A percentile compares a stretch with the other conserved stretches of the same genome.
These are phyloP conservation scores for Trichechus manatus DNA, from an alignment of 2,113 vertebrate species.

Conservation along the genomic window DNA sequence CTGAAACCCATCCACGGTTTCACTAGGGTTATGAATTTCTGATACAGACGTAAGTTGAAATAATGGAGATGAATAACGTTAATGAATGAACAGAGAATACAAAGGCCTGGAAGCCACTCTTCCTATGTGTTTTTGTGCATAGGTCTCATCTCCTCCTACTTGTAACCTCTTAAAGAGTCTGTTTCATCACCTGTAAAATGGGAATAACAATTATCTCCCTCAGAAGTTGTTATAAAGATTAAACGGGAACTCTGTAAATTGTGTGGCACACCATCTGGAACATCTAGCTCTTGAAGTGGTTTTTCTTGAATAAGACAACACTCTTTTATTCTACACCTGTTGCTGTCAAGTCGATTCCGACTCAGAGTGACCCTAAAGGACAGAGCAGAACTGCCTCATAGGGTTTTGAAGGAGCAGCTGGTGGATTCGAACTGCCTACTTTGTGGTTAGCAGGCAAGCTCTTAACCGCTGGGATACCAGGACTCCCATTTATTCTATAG, in stretches of 20 bases:
- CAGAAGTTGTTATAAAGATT: neutral
- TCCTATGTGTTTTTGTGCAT: neutral
- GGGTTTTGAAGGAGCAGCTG: no score
- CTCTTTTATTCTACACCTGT: neutral
- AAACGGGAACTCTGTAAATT: neutral
- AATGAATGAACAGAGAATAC: neutral
- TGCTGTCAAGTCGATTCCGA: no score
- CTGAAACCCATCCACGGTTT: neutral
- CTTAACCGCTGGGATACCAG: no score
- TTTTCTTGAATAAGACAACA: conserved; percentile 26
- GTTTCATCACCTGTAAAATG: conserved; percentile 34
- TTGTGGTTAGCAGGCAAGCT: no score
- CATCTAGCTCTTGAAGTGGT: neutral
- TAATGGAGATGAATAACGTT: neutral
- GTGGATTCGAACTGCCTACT: no score
- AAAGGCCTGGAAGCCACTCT: neutral
- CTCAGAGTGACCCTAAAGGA: no score
- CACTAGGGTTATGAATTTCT: conserved; percentile 9
- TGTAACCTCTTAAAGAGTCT: neutral
- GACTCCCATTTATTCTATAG: neutral
- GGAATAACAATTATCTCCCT: conserved; percentile 10
- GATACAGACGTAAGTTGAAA: neutral
- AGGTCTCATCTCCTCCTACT: neutral
- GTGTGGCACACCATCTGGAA: neutral
- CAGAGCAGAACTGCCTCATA: no score